These are phyloP conservation scores for Muscicapa comitata DNA, from an alignment of 2,797 vertebrate species.

Conservation along the genomic window DNA sequence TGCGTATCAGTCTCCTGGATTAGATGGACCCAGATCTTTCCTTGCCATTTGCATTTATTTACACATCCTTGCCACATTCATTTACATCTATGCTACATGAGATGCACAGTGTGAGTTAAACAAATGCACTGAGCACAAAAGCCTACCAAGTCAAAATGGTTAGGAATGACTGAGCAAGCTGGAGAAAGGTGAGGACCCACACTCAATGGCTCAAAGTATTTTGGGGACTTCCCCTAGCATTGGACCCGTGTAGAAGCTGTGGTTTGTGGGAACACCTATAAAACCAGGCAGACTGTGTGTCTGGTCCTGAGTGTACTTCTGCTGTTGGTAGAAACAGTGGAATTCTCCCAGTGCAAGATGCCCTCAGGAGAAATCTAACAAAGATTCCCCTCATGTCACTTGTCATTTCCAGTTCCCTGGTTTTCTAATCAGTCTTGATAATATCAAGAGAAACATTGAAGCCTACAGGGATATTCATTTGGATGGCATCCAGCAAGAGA, in stretches of 20 bases:
- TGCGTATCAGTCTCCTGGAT: not conserved
- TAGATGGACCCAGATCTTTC: not conserved
- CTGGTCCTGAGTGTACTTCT: not conserved
- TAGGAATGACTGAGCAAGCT: not conserved
- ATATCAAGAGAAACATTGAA: not conserved
- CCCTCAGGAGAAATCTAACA: not conserved
- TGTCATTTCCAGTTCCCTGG: not conserved
- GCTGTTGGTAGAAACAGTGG: not conserved
- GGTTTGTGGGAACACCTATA: not conserved
- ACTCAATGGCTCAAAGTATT: not conserved
- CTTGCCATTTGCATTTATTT: not conserved
- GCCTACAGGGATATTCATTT: not conserved
- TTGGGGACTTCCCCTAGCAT: not conserved
- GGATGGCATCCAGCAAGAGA: not conserved
- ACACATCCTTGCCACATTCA: not conserved
- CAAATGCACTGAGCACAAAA: not conserved
- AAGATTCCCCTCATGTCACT: not conserved
- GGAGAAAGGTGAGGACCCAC: not conserved
- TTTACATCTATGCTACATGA: fast-evolving
- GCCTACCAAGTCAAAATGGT: not conserved
- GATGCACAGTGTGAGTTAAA: not conserved
- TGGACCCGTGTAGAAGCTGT: not conserved
- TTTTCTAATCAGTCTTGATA: not conserved
- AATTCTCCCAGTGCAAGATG: not conserved
- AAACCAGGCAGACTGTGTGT: not conserved